Conservation (phyloP, 2,888 invertebrate genomes). For the Ganaspis brasiliensis region DNA sequence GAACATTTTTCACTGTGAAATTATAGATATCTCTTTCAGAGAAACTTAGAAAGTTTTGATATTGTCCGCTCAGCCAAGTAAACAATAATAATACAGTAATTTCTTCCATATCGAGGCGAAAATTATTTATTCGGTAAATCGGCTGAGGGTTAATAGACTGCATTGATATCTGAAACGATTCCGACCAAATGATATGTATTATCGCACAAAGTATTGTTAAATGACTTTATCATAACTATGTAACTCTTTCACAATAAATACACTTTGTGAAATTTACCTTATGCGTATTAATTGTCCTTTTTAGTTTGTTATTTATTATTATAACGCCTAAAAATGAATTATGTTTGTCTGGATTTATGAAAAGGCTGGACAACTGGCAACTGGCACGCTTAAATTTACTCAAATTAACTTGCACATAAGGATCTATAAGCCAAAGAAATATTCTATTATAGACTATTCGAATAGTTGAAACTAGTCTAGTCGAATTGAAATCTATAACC, state of each 20-base stretch:
- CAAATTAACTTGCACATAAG: no score
- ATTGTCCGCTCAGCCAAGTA: neutral
- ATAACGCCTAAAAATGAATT: no score
- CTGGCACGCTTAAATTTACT: no score
- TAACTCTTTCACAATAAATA: conserved; percentile 35
- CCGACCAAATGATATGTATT: conserved; percentile 41
- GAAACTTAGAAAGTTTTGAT: neutral
- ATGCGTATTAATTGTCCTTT: neutral
- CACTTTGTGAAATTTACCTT: conserved; percentile 1
- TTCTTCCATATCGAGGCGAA: neutral
- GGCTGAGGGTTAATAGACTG: conserved; percentile 20
- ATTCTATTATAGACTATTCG: no score
- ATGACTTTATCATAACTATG: conserved; percentile 25
- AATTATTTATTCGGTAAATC: conserved; percentile 25
- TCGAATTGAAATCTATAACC: no score
- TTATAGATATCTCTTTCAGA: neutral
- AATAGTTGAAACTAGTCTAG: no score
- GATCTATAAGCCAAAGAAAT: no score
- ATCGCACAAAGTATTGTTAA: conserved; percentile 37
- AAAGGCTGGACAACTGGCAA: no score
- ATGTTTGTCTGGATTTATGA: no score
- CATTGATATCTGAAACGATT: conserved; percentile 36
- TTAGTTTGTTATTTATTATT: no score
- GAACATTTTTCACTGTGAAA: neutral
- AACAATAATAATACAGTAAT: neutral